Evolutionary conservation across 2,797 vertebrate species (phyloP), one percentile per base, ranked within the genome.

Genomic region (Salmo trutta): DNA sequence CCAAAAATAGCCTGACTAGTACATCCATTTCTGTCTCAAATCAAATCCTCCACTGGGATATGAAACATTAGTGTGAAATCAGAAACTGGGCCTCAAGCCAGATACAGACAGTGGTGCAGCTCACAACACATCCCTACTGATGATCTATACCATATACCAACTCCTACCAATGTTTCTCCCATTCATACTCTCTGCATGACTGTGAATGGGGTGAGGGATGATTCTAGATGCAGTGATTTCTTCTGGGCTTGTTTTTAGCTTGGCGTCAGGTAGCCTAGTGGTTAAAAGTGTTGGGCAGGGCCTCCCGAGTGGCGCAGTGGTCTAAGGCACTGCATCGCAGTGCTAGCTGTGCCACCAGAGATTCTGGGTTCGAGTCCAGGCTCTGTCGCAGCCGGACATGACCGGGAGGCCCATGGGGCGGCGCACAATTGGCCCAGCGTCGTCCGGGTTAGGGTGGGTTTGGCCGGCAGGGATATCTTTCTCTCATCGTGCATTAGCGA

Each of bases 21-120:
- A 66, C 54, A 76, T 68, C 66, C 24, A 0, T 68, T 81, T 76
- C 59, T 59, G 79, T 88, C 79, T 86, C 56, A 82, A 82, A 87
- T 84, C 73, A 82, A 82, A 87, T 84, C 73, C 70, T 59, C 19
- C 56, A 21, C n/a, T 79, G 81, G 79, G 71, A 89, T 88, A 78
- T 83, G 74, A 88, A 88, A 85, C 81, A 56, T 82, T 80, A 56
- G 47, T 75, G 65, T 79, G 73, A 85, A 84, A 86, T 84, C 33
- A n/a, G 67, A 82, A 86, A 84, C 81, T 78, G 78, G 83, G 78
- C 82, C 76, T 19, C 52, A 27, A 81, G 79, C 76, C 82, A 90
- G 56, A 59, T 59, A 59, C n/a, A n/a, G 56, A 59, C 56, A 59
- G 53, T 36, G 41, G n/a, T 75, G 70, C 10, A 54, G 82, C 82